A percentile compares a stretch with the other conserved stretches of the same genome.
phyloP scores from a whole-genome alignment of 2,797 vertebrate species.

The Chrysocyon brachyurus region DNA sequence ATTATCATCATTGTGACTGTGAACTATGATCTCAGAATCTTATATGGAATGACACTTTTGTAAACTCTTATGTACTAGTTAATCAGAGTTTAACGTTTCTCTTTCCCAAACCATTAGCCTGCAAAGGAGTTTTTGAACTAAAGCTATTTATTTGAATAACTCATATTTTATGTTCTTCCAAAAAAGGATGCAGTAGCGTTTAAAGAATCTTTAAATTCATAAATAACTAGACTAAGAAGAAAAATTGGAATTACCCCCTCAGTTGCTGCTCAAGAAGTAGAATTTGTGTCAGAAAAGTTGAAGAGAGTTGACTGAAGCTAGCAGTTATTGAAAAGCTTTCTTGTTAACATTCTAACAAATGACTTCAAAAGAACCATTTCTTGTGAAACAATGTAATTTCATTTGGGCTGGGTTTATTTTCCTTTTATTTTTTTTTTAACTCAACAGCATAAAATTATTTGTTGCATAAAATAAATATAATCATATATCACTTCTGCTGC shows the following conservation, averaged over 20 bases:
- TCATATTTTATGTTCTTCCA: conserved; percentile 63
- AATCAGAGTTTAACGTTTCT: conserved; percentile 71
- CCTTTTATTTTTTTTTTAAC: conserved; percentile 7
- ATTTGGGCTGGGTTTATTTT: conserved; percentile 73
- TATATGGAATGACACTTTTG: conserved; percentile 66
- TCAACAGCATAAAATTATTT: conserved; percentile 41
- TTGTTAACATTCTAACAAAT: conserved; percentile 69
- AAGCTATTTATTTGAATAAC: conserved; percentile 48
- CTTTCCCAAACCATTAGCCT: conserved; percentile 52
- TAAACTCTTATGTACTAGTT: conserved; percentile 61
- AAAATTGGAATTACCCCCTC: not conserved
- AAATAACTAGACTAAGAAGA: conserved; percentile 48
- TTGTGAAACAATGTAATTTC: conserved; percentile 28
- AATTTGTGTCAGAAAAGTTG: conserved; percentile 45
- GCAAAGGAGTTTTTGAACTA: conserved; percentile 58
- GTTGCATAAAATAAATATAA: not conserved
- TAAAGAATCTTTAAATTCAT: conserved; percentile 66
- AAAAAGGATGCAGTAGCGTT: conserved; percentile 58
- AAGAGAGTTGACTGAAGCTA: not conserved
- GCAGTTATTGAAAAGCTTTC: not conserved
- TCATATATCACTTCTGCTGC: not conserved
- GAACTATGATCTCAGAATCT: conserved; percentile 56
- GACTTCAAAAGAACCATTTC: conserved; percentile 39
- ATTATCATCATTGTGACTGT: conserved; percentile 13
- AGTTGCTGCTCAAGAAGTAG: conserved; percentile 10